Evolutionary conservation across 2,888 invertebrate genomes (phyloP).

Genomic region (Acleris emargana): DNA sequence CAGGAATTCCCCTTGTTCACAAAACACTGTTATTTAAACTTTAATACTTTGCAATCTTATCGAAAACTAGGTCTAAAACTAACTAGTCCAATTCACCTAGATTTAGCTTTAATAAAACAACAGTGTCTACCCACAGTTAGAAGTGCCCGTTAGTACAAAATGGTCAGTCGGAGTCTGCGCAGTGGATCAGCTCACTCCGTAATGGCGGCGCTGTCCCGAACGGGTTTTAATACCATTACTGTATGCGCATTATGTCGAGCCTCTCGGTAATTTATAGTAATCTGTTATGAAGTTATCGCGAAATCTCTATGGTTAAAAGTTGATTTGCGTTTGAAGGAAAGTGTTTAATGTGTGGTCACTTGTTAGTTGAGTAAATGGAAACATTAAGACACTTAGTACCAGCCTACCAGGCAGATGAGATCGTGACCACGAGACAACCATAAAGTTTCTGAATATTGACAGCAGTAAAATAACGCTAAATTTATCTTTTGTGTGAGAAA

Average conservation of each 20-base stretch:
- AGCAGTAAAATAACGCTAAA: no score
- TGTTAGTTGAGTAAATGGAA: neutral
- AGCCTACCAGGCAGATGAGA: no score
- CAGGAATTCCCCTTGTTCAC: no score
- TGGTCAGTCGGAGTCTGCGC: conserved; percentile 12
- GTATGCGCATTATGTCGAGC: conserved; percentile 26
- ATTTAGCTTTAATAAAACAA: conserved; percentile 11
- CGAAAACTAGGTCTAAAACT: neutral
- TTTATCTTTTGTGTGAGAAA: no score
- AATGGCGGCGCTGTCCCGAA: conserved; percentile 12
- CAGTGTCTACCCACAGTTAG: conserved; percentile 24
- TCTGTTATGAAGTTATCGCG: conserved; percentile 20
- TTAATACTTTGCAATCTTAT: no score
- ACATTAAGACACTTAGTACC: neutral
- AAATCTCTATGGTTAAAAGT: conserved; percentile 9
- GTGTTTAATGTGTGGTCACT: neutral
- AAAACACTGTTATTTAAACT: no score
- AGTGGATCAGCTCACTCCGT: conserved; percentile 21
- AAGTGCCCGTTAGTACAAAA: conserved; percentile 27
- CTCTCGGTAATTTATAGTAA: conserved; percentile 22
- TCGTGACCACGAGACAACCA: no score
- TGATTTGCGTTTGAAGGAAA: conserved; percentile 7
- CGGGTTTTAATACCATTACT: conserved; percentile 36
- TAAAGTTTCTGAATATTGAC: no score
- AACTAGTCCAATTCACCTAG: conserved; percentile 7